These are phyloP conservation scores for Anabacerthia variegaticeps DNA, from an alignment of 2,797 vertebrate genomes.

Conservation along the genomic window DNA sequence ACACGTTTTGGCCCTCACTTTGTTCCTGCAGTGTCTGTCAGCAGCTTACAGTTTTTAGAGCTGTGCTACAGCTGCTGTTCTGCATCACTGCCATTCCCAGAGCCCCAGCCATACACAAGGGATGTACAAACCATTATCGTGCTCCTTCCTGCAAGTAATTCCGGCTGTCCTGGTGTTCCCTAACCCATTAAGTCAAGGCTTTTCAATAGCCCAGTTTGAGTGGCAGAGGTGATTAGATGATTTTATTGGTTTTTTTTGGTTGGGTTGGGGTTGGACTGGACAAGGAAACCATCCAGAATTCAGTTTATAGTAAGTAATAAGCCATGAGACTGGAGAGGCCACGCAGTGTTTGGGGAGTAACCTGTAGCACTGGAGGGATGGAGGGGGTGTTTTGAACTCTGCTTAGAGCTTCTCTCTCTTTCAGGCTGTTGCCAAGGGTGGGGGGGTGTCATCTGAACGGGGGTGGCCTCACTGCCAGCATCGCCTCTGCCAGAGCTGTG, in stretches of 20 bases:
- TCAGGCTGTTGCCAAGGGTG: not conserved
- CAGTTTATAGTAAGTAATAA: not conserved
- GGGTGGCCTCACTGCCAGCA: not conserved
- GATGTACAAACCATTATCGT: rapidly evolving
- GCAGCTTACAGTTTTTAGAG: not conserved
- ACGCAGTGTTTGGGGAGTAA: rapidly evolving
- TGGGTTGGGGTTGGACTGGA: not conserved
- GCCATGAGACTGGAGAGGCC: not conserved
- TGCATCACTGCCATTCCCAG: rapidly evolving
- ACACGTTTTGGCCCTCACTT: not conserved
- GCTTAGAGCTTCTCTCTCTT: not conserved
- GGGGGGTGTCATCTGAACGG: not conserved
- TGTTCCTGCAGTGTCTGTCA: not conserved
- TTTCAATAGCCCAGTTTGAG: not conserved
- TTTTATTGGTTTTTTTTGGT: not conserved
- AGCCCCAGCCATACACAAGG: rapidly evolving
- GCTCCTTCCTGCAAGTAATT: not conserved
- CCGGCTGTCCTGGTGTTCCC: not conserved
- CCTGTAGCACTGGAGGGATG: not conserved
- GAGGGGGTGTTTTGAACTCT: not conserved
- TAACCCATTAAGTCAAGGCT: rapidly evolving
- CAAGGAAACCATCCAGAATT: not conserved
- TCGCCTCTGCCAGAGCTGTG: not conserved
- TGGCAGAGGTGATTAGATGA: not conserved
- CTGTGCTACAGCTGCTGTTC: rapidly evolving